Conservation (phyloP, 2,797 vertebrate species). For the Eulemur albifrons region DNA sequence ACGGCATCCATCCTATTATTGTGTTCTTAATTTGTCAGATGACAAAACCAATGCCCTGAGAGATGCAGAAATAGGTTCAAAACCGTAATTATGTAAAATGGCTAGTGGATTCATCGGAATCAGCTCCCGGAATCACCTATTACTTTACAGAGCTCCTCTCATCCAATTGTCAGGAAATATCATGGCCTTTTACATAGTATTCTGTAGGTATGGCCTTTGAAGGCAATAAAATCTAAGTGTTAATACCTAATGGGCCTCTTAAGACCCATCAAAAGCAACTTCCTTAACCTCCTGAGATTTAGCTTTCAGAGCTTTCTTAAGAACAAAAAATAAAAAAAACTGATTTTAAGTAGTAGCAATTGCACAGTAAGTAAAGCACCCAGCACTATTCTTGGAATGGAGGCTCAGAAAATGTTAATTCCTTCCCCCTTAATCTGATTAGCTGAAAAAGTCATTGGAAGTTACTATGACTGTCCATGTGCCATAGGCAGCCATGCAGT, state of each 20-base stretch:
- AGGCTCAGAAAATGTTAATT: background rate
- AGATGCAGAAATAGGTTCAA: background rate
- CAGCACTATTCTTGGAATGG: background rate
- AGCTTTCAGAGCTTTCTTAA: constrained; percentile 17
- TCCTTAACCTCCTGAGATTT: background rate
- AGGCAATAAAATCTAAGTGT: background rate
- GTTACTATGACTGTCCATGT: background rate
- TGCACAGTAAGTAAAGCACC: background rate
- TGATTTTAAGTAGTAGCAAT: background rate
- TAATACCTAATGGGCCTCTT: background rate
- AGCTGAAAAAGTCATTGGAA: background rate
- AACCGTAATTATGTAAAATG: background rate
- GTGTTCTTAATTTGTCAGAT: background rate
- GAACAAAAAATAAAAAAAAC: background rate
- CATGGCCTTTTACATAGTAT: background rate
- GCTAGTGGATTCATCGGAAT: background rate
- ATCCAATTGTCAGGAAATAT: background rate
- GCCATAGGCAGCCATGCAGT: background rate
- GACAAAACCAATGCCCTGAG: background rate
- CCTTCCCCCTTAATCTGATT: background rate
- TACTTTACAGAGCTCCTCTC: background rate
- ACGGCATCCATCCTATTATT: background rate
- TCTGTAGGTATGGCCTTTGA: background rate
- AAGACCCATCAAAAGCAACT: background rate
- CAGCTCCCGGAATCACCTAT: background rate